Percentiles rank a stretch among this genome's conserved stretches.
Conservation (phyloP, 2,888 invertebrate genomes). For the Lepidocyrtinus sp. region DNA sequence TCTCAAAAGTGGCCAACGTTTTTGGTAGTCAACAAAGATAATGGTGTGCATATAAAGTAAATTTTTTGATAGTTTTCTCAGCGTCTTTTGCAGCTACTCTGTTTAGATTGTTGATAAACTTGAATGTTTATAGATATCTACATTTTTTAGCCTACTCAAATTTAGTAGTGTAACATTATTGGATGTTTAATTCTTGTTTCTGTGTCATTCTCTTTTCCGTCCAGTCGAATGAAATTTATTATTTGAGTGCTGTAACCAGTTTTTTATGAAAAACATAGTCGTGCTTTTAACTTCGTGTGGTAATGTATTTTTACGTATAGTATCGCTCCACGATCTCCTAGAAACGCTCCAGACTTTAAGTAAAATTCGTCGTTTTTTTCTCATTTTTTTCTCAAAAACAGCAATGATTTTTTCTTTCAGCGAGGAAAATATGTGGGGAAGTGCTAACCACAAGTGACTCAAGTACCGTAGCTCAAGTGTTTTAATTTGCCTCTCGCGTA, state of each 20-base stretch:
- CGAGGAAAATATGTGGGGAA: too few relatives aligned
- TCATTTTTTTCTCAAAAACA: too few relatives aligned
- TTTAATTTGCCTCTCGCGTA: too few relatives aligned
- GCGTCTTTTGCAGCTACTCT: neutral
- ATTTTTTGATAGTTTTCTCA: neutral
- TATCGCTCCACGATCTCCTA: too few relatives aligned
- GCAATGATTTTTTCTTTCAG: too few relatives aligned
- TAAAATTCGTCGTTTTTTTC: too few relatives aligned
- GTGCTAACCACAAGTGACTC: too few relatives aligned
- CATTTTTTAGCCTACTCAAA: neutral
- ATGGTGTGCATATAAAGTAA: neutral
- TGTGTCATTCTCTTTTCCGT: conserved; percentile 52
- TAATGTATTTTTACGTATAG: too few relatives aligned
- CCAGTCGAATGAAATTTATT: conserved; percentile 28
- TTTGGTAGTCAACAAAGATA: neutral
- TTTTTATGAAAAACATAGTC: neutral
- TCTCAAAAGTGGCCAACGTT: neutral
- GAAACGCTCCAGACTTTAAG: too few relatives aligned
- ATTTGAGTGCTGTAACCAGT: neutral
- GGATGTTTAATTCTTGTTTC: neutral
- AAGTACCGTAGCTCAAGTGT: too few relatives aligned
- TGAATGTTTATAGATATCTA: neutral
- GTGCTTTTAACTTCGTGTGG: conserved; percentile 24
- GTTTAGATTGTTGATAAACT: neutral
- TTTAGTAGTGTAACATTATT: neutral